Base-by-base conservation (phyloP, 1,140 invertebrate genomes). In the Heterodera schachtii region DNA sequence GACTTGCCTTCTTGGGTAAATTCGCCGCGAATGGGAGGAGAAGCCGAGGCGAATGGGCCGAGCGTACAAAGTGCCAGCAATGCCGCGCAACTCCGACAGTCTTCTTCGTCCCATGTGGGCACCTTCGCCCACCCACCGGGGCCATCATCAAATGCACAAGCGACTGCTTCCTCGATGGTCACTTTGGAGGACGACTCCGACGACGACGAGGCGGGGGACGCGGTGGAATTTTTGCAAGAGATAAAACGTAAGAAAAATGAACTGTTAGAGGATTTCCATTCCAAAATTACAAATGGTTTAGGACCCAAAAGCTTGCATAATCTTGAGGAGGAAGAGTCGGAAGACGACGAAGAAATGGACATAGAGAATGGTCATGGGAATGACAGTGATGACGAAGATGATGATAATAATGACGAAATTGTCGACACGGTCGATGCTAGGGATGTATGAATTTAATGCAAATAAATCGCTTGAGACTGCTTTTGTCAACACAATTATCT, bases 121-220 rank as follows among this genome's bases (percentile, higher is more conserved):
- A 69, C 41, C 67, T 9, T n/a, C 9, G 67, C 41, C 21, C 41
- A n/a, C 19, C 57, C 31, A n/a, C 31, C 69, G 21, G n/a, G 3
- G 41, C 19, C 69, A 41, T 7, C 69, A 41, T 7, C 69, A 41
- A 41, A 41, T 0, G 41, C 41, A 46, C 31, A 31, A 71, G 2
- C 31, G 31, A 31, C 31, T 11, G 3, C 69, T n/a, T 71, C 69
- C 21, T 71, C 69, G 6, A 71, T 19, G 3, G 57, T 71, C 21
- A 71, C 69, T 41, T 46, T 71, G 31, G 69, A 71, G 6, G 69
- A 71, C 44, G 69, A 71, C 21, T 46, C 69, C 31, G 69, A 71
- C 69, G 69, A 41, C 19, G 49, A 52, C 2, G 31, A 31, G 31
- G 69, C 69, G 11, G 69, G 21, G 6, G 69, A 71, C 31, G 31